Percentiles rank a stretch among this genome's conserved stretches.
Conservation (phyloP, 1,140 invertebrate species). For the Drosophila tristis region DNA sequence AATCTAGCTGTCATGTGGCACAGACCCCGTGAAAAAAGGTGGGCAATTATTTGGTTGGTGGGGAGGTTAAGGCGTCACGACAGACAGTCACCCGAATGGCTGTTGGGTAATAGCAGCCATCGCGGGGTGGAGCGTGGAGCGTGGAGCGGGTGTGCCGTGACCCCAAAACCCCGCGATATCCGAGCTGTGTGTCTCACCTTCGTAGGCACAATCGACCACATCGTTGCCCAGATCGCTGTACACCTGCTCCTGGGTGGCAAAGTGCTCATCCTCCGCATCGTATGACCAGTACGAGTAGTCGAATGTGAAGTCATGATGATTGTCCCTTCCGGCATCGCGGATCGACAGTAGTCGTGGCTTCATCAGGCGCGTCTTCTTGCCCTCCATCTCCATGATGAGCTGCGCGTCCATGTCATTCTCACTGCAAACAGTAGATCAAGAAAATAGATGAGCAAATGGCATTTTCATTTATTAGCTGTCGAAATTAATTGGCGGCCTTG, state of each 20-base stretch:
- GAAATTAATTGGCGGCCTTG: slow-evolving; percentile 8
- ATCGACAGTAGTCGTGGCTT: slow-evolving; percentile 88
- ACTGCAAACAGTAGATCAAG: slow-evolving; percentile 84
- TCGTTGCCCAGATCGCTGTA: slow-evolving; percentile 95
- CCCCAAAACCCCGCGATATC: neutral
- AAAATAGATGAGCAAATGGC: neutral
- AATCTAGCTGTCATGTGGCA: slow-evolving; percentile 1
- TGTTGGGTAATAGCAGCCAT: slow-evolving; percentile 4
- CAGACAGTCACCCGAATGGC: slow-evolving; percentile 5
- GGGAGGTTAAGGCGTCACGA: slow-evolving; percentile 7
- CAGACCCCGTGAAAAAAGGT: slow-evolving; percentile 13
- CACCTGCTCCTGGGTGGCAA: slow-evolving; percentile 92
- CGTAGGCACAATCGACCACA: slow-evolving; percentile 96
- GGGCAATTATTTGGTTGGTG: slow-evolving; percentile 1
- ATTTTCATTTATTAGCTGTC: slow-evolving; percentile 20
- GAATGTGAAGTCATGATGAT: slow-evolving; percentile 95
- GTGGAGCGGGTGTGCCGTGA: neutral
- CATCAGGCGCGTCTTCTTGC: slow-evolving; percentile 92
- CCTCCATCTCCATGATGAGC: slow-evolving; percentile 94
- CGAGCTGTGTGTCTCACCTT: slow-evolving; percentile 83
- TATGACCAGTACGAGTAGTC: slow-evolving; percentile 97
- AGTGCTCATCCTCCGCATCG: slow-evolving; percentile 88
- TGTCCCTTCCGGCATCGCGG: slow-evolving; percentile 86
- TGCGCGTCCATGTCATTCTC: slow-evolving; percentile 93
- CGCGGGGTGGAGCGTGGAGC: too few relatives aligned